Percentiles rank a stretch among this genome's conserved stretches.
phyloP scores from a whole-genome alignment of 2,113 vertebrate species.

The Clarias batrachus region DNA sequence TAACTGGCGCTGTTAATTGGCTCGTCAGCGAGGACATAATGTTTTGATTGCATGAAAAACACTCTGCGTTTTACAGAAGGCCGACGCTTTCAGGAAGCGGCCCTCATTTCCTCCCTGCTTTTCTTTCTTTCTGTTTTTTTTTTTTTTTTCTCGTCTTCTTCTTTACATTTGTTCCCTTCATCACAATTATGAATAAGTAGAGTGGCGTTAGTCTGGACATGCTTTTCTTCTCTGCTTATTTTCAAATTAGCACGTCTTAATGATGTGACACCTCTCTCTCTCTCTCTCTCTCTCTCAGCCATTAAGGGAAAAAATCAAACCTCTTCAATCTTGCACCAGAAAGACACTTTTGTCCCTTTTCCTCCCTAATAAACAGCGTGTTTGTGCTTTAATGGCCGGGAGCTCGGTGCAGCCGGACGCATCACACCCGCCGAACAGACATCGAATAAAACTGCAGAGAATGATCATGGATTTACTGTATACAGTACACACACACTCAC shows the following conservation, averaged over 20 bases:
- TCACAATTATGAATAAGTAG: background rate
- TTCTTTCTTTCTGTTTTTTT: background rate
- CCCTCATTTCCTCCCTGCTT: background rate
- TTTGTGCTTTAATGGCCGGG: background rate
- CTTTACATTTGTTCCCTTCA: background rate
- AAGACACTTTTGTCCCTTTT: background rate
- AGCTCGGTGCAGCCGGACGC: background rate
- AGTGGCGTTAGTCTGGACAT: background rate
- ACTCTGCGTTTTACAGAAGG: background rate
- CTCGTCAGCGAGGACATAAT: constrained; percentile 34
- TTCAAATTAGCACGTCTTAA: constrained; percentile 26
- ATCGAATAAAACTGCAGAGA: background rate
- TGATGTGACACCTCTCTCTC: constrained; percentile 12
- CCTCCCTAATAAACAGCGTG: background rate
- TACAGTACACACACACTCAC: too few species aligned
- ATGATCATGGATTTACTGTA: background rate
- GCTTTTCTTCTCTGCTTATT: background rate
- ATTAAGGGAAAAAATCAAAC: background rate
- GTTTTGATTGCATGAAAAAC: constrained; percentile 39
- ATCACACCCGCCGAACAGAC: background rate
- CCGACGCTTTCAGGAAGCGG: background rate
- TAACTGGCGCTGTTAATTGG: constrained; percentile 33
- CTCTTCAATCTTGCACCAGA: background rate
- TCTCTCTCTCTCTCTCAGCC: background rate
- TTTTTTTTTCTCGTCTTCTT: background rate